These are phyloP conservation scores for Pseudochaenichthys georgianus DNA, from an alignment of 2,797 vertebrate genomes.

Conservation along the genomic window DNA sequence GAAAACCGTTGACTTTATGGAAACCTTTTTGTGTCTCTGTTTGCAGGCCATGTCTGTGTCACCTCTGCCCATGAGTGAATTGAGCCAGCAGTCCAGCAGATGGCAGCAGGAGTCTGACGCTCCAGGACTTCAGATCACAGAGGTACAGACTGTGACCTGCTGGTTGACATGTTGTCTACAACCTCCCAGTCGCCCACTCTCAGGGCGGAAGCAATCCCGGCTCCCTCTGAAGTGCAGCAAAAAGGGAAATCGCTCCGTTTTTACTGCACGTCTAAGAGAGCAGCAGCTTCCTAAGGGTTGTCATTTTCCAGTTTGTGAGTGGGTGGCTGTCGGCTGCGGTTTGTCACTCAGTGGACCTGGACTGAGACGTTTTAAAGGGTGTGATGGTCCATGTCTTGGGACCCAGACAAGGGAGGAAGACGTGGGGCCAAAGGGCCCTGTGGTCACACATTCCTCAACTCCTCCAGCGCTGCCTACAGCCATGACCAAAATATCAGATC, in stretches of 20 bases:
- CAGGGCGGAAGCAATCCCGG: constrained; percentile 76
- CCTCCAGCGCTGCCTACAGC: constrained; percentile 83
- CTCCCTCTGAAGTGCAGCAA: constrained; percentile 69
- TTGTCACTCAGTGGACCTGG: constrained; percentile 82
- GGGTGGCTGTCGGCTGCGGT: constrained; percentile 83
- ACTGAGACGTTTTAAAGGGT: constrained; percentile 69
- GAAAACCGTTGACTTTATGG: not conserved
- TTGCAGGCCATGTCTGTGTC: not conserved
- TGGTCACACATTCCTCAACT: constrained; percentile 85
- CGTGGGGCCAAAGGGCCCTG: constrained; percentile 76
- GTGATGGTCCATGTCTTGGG: constrained; percentile 75
- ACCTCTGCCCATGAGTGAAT: not conserved
- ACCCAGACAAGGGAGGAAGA: constrained; percentile 78
- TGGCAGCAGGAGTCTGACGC: constrained; percentile 67
- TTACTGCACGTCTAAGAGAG: constrained; percentile 65
- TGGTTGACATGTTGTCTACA: constrained; percentile 76
- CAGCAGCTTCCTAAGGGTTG: constrained; percentile 74
- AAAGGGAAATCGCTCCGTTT: constrained; percentile 66
- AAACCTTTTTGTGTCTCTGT: not conserved
- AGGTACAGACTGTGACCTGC: constrained; percentile 54
- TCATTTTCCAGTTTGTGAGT: constrained; percentile 84
- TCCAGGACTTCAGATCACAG: constrained; percentile 21
- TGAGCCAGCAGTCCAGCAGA: constrained; percentile 70
- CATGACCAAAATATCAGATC: constrained; percentile 82
- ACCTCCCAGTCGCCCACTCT: constrained; percentile 78